phyloP scores from a whole-genome alignment of 2,113 vertebrate species.

The Eurystomus gularis region DNA sequence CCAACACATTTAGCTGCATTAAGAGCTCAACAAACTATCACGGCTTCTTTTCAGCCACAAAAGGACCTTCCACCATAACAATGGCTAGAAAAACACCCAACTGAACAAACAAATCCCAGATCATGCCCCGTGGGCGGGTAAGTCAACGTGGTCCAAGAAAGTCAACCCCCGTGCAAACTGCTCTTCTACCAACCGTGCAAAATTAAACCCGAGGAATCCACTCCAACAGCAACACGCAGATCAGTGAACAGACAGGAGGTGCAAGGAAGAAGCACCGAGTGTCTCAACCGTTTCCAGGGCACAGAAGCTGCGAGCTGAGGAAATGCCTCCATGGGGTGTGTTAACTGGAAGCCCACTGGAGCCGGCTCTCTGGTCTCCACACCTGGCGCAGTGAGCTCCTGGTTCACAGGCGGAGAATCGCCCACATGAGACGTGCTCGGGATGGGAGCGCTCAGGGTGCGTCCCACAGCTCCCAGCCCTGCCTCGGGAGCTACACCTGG shows the following conservation, averaged over 20 bases:
- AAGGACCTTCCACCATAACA: neutral
- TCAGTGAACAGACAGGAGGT: neutral
- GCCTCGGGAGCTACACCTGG: neutral
- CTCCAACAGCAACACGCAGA: neutral
- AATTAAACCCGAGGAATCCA: neutral
- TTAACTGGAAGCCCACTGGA: neutral
- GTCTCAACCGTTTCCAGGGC: neutral
- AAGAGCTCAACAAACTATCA: neutral
- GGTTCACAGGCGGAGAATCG: neutral
- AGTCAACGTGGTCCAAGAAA: neutral
- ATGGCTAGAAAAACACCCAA: neutral
- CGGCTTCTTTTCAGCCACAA: neutral
- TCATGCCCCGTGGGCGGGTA: neutral
- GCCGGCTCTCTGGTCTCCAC: neutral
- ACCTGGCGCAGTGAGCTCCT: neutral
- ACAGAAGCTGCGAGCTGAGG: neutral
- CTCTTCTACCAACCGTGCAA: neutral
- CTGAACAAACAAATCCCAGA: neutral
- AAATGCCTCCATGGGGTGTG: neutral
- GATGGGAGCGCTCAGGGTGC: neutral
- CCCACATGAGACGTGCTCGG: accelerated
- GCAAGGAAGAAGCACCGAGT: neutral
- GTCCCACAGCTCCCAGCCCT: neutral
- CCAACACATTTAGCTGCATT: neutral
- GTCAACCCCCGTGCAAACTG: neutral